Percentiles rank a stretch among this genome's conserved stretches.
phyloP scores from a whole-genome alignment of 2,888 invertebrate species.

The Rhagonycha fulva region DNA sequence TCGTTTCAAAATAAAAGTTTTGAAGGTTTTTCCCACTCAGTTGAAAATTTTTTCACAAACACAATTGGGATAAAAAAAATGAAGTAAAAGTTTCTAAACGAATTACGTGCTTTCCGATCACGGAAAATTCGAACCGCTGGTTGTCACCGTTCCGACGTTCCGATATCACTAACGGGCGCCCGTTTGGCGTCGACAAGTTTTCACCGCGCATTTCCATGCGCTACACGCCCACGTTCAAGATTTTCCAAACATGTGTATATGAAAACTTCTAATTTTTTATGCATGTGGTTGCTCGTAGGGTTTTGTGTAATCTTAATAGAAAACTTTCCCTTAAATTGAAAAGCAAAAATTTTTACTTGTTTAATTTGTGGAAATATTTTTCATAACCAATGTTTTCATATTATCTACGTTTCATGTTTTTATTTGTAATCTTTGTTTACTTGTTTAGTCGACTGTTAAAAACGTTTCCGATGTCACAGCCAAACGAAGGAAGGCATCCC shows the following conservation, averaged over 20 bases:
- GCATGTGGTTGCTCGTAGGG: not conserved
- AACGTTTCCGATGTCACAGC: not conserved
- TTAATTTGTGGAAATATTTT: not conserved
- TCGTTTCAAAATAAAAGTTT: not conserved
- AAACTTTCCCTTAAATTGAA: not conserved
- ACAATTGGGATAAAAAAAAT: not conserved
- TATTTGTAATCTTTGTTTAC: not conserved
- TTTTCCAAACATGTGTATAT: conserved; percentile 20
- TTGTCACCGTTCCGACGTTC: conserved; percentile 39
- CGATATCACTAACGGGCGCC: conserved; percentile 47
- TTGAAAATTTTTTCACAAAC: not conserved
- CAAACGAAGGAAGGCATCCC: not conserved
- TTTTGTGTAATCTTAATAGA: not conserved
- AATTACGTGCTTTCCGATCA: not conserved
- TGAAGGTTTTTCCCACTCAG: not conserved
- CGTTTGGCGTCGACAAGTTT: conserved; percentile 41
- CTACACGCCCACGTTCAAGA: conserved; percentile 31
- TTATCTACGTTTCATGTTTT: not conserved
- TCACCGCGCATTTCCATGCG: conserved; percentile 40
- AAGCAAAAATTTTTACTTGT: not conserved
- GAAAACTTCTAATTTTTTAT: not conserved
- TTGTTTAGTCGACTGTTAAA: not conserved
- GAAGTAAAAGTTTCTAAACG: not conserved
- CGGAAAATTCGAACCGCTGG: conserved; percentile 23
- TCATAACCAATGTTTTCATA: not conserved